A percentile compares a stretch with the other conserved stretches of the same genome.
These are phyloP conservation scores for Lacanobia oleracea DNA, from an alignment of 2,888 invertebrate genomes.

Conservation along the genomic window DNA sequence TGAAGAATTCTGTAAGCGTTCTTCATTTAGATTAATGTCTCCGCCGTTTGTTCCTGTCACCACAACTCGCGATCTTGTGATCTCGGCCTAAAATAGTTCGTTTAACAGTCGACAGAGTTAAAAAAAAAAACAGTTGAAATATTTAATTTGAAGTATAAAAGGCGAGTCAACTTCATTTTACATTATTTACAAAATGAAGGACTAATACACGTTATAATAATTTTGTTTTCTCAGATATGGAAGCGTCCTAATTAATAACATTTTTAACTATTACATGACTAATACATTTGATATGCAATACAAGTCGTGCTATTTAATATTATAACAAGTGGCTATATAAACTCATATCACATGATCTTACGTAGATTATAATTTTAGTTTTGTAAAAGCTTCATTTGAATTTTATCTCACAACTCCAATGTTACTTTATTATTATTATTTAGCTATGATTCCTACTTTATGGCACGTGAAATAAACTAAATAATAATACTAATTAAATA, in stretches of 20 bases:
- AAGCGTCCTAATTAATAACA: constrained; percentile 75
- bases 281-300: constrained; percentile 89
- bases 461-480: constrained; percentile 86
- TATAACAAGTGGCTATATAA: constrained; percentile 88
- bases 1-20: constrained; percentile 42
- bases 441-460: constrained; percentile 79
- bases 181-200: constrained; percentile 68
- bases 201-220: constrained; percentile 65
- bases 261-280: constrained; percentile 78
- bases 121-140: constrained; percentile 59
- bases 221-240: constrained; percentile 73
- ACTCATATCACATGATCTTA: constrained; percentile 89
- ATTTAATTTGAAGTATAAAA: constrained; percentile 77
- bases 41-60: constrained; percentile 54
- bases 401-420: constrained; percentile 88
- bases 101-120: constrained; percentile 56
- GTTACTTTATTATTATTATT: constrained; percentile 80
- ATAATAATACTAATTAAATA: constrained; percentile 67
- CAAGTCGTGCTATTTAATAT: constrained; percentile 86
- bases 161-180: constrained; percentile 64
- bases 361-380: constrained; percentile 85
- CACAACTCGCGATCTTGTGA: constrained; percentile 60
- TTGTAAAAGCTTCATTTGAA: constrained; percentile 85
- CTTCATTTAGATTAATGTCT: constrained; percentile 64
- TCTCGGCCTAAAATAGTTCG: constrained; percentile 60